A percentile compares a stretch with the other conserved stretches of the same genome.
These are phyloP conservation scores for Dione juno DNA, from an alignment of 2,888 invertebrate genomes.

Conservation along the genomic window DNA sequence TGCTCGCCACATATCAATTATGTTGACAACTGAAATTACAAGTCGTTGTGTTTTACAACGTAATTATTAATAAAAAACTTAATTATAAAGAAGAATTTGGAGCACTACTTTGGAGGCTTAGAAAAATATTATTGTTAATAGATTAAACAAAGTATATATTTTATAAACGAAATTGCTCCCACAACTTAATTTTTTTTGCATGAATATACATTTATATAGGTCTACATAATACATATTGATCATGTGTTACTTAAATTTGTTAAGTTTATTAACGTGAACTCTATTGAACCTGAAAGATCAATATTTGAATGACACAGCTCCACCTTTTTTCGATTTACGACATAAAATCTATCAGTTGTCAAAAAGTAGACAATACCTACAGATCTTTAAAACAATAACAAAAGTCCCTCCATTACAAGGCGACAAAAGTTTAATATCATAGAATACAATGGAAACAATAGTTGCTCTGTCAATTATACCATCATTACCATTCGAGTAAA, in stretches of 20 bases:
- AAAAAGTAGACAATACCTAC: conserved; percentile 64
- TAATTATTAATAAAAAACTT: conserved; percentile 54
- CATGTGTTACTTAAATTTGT: not conserved
- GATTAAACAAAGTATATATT: too few relatives aligned
- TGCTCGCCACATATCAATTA: conserved; percentile 77
- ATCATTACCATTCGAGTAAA: conserved; percentile 82
- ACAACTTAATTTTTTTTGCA: not conserved
- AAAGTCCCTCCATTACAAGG: conserved; percentile 76
- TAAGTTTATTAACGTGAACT: not conserved
- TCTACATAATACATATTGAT: not conserved
- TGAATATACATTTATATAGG: too few relatives aligned
- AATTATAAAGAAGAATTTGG: conserved; percentile 33
- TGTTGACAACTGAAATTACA: conserved; percentile 70
- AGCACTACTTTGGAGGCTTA: not conserved
- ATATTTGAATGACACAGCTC: conserved; percentile 65
- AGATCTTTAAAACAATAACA: conserved; percentile 72
- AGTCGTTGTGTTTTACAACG: conserved; percentile 69
- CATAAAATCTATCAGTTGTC: conserved; percentile 60
- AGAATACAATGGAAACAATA: conserved; percentile 81
- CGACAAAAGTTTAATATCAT: conserved; percentile 81
- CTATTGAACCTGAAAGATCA: conserved; percentile 33
- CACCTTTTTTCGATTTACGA: conserved; percentile 74
- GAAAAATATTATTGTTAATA: too few relatives aligned
- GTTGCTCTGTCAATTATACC: conserved; percentile 82
- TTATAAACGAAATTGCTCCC: too few relatives aligned